Base-by-base conservation (phyloP, 1,140 invertebrate species). In the Tetramorium simillimum region DNA sequence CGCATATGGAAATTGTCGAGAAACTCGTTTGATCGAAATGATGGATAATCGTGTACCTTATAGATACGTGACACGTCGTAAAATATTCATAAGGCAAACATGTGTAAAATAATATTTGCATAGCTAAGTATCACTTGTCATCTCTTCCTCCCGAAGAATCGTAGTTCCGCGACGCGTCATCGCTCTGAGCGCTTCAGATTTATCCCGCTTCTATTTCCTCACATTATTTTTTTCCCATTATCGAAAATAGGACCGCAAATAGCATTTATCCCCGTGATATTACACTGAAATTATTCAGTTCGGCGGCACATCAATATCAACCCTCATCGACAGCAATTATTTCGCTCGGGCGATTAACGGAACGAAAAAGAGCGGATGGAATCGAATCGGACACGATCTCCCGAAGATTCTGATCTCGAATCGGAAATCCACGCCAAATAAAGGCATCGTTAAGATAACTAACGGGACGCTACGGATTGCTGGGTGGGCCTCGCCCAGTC, bases 381-480 rank as follows among this genome's bases (percentile, higher is more conserved):
- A 62, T 49, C 24, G 40, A 60, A 24, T 62, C 56, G n/a, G 2
- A 84, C 51, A 46, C 14, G 24, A 60, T 84, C 51, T 43, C 10
- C 49, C 80, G 53, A 84, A 46, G 53, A 82, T 82, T 82, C 24
- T 72, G 43, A 72, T 82, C 43, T 37, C 40, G 28, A 18, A 16
- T 28, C 49, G n/a, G 76, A 60, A 73, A 33, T 82, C 24, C 43
- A n/a, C 18, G 76, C 33, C 78, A 28, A 73, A 75, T 84, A 60
- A 84, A 84, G 60, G 53, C 80, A 37, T 75, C 80, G 80, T 73
- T 73, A 73, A 73, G 80, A 82, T 75, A 84, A 81, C 77, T 81
- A 81, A 75, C 69, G 51, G 28, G 21, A 73, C 28, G 80, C 53
- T 14, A 75, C 40, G 53, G 33, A 53, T 62, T 14, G 9, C 28